Conservation (phyloP, 37 sponge, comb jelly and placozoan species). For the Aplysina aerophoba region DNA sequence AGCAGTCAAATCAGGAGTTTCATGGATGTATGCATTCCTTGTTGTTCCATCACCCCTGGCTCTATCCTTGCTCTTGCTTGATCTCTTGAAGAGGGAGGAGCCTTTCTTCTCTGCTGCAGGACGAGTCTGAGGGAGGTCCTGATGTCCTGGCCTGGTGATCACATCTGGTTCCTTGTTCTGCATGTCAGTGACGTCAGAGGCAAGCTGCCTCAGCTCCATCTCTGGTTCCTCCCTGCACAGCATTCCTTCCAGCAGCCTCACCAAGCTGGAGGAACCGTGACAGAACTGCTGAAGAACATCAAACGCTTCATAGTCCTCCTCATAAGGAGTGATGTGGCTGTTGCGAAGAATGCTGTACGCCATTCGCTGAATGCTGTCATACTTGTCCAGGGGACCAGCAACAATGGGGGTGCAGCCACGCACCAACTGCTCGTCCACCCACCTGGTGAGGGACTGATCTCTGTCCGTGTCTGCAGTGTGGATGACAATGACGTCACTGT, state of each 20-base stretch:
- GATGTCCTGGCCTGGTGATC: no score
- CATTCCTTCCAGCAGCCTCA: slow-evolving; percentile 16
- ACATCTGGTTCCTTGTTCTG: no score
- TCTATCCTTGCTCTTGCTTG: no score
- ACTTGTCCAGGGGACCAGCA: slow-evolving; percentile 7
- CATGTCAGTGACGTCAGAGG: neutral
- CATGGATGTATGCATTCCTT: no score
- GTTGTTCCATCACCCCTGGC: no score
- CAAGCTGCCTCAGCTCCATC: neutral
- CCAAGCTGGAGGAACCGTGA: neutral
- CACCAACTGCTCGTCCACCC: slow-evolving; percentile 1
- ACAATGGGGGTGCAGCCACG: slow-evolving; percentile 4
- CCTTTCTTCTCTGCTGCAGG: no score
- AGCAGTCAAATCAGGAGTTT: no score
- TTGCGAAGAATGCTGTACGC: neutral
- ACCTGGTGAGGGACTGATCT: neutral
- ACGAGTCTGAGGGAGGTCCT: no score
- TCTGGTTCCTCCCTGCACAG: neutral
- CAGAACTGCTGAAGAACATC: neutral
- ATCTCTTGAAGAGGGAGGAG: no score
- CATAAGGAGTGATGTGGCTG: neutral
- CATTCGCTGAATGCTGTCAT: slow-evolving; percentile 30
- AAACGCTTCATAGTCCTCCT: slow-evolving; percentile 9
- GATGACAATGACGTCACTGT: slow-evolving; percentile 40
- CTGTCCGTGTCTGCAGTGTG: neutral